phyloP scores from a whole-genome alignment of 2,797 vertebrate genomes.

The Lutjanus campechanus region DNA sequence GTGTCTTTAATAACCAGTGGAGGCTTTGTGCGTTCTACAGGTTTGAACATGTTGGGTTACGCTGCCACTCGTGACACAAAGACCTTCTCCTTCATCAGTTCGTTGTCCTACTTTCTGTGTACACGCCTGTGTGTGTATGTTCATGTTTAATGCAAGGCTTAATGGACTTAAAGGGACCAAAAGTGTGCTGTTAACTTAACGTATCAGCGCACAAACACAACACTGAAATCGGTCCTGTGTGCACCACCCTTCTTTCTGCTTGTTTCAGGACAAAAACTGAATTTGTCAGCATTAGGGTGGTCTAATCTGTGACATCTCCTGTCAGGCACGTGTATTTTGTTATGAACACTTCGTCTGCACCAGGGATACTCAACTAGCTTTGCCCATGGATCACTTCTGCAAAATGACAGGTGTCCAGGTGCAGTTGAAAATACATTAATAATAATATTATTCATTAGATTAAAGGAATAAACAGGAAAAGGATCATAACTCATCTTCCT shows the following conservation, averaged over 20 bases:
- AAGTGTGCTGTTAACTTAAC: conserved; percentile 49
- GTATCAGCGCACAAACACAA: conserved; percentile 6
- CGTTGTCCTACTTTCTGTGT: conserved; percentile 17
- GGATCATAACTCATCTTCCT: too few relatives aligned
- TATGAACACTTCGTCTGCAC: background rate
- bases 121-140: conserved; percentile 7
- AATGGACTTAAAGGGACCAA: conserved; percentile 30
- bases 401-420: too few relatives aligned
- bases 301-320: conserved; percentile 8
- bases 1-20: conserved; percentile 8
- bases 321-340: conserved; percentile 14
- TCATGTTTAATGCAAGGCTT: conserved; percentile 25
- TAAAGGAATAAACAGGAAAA: too few relatives aligned
- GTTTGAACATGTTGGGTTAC: conserved; percentile 19
- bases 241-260: conserved; percentile 7
- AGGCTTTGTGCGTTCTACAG: conserved; percentile 17
- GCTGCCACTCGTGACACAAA: conserved; percentile 1
- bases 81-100: conserved; percentile 22
- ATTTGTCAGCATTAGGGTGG: conserved; percentile 54
- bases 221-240: conserved; percentile 21
- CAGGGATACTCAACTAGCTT: too few relatives aligned
- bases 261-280: conserved; percentile 40
- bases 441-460: too few relatives aligned
- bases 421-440: too few relatives aligned
- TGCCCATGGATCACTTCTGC: too few relatives aligned